A percentile compares a stretch with the other conserved stretches of the same genome.
Evolutionary conservation across 2,113 vertebrate genomes (phyloP).

Genomic region (Epinephelus lanceolatus): DNA sequence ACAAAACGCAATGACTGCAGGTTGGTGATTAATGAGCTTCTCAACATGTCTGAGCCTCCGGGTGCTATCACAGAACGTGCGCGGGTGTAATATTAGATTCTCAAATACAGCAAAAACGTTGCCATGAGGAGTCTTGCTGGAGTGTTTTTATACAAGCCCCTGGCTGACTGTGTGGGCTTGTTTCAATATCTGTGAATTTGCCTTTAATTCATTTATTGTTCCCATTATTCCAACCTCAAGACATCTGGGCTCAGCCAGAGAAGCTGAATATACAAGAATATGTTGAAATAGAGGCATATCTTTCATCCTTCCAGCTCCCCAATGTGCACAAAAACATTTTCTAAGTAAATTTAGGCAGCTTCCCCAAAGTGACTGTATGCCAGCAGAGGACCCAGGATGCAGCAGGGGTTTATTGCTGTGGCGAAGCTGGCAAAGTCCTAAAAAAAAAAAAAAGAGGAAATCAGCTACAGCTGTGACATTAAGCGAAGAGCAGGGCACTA

Average conservation of each 20-base stretch:
- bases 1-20: conserved; percentile 48
- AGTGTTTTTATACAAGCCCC: conserved; percentile 67
- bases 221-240: conserved; percentile 56
- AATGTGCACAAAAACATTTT: conserved; percentile 33
- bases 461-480: conserved; percentile 69
- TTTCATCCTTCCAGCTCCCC: conserved; percentile 29
- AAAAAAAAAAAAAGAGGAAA: conserved; percentile 60
- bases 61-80: conserved; percentile 37
- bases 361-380: conserved; percentile 23
- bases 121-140: conserved; percentile 24
- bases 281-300: conserved; percentile 12
- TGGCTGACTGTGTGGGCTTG: conserved; percentile 49
- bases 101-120: conserved; percentile 64
- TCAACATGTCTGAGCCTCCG: conserved; percentile 50
- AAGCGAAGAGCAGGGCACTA: conserved; percentile 42
- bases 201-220: conserved; percentile 71
- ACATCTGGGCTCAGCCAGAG: conserved; percentile 31
- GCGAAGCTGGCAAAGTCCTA: conserved; percentile 49
- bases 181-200: conserved; percentile 74
- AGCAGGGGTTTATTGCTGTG: conserved; percentile 43
- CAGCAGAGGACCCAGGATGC: conserved; percentile 43
- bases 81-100: conserved; percentile 56
- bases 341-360: conserved; percentile 38
- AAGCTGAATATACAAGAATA: conserved; percentile 31
- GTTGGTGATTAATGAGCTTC: conserved; percentile 77